Percentiles rank a stretch among this genome's conserved stretches.
Evolutionary conservation across 2,797 vertebrate genomes (phyloP).

Genomic region (Leptoclinus maculatus): DNA sequence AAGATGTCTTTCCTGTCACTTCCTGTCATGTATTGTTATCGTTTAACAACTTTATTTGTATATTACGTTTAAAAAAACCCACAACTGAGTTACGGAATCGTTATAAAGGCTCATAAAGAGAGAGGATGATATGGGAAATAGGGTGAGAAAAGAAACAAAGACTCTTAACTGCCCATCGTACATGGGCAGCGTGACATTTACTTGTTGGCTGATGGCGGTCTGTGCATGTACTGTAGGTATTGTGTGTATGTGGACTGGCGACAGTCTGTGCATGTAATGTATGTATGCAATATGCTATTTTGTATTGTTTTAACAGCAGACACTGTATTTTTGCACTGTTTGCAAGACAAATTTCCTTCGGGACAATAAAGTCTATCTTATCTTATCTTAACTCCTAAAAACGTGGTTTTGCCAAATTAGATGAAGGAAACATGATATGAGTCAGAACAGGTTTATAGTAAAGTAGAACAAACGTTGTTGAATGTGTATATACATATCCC

Average conservation of each 20-base stretch:
- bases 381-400: not conserved
- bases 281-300: too few relatives aligned
- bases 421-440: not conserved
- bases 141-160: not conserved
- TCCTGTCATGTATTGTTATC: not conserved
- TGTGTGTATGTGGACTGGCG: too few relatives aligned
- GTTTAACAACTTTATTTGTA: not conserved
- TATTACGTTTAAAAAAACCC: not conserved
- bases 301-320: too few relatives aligned
- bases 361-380: too few relatives aligned
- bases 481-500: not conserved
- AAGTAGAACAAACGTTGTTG: not conserved
- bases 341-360: too few relatives aligned
- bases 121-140: not conserved
- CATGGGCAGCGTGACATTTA: too few relatives aligned
- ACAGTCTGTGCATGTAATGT: too few relatives aligned
- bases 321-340: too few relatives aligned
- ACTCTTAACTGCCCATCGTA: too few relatives aligned
- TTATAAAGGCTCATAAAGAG: not conserved
- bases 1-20: not conserved
- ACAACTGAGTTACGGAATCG: not conserved
- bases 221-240: too few relatives aligned
- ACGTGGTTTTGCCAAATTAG: not conserved
- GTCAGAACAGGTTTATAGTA: not conserved
- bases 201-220: too few relatives aligned